A percentile compares a stretch with the other conserved stretches of the same genome.
Conservation (phyloP, 2,888 invertebrate genomes). For the Phasia obesa region DNA sequence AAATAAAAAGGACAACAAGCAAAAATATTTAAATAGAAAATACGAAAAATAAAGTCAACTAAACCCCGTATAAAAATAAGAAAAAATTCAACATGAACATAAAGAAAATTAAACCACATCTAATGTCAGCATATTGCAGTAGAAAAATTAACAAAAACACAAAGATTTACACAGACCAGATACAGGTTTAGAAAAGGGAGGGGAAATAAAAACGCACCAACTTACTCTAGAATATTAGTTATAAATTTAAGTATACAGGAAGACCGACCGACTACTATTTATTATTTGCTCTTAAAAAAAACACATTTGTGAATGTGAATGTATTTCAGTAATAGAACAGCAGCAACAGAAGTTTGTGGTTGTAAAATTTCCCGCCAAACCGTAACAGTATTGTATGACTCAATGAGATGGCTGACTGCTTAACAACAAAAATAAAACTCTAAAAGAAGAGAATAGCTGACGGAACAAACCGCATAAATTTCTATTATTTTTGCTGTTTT, state of each 20-base stretch:
- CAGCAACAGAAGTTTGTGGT: slow-evolving; percentile 41
- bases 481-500: slow-evolving; percentile 15
- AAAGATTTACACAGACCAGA: not conserved
- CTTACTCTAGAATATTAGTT: slow-evolving; percentile 25
- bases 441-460: not conserved
- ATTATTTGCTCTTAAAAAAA: slow-evolving; percentile 14
- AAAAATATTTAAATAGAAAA: slow-evolving; percentile 36
- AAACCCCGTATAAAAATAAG: not conserved
- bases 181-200: not conserved
- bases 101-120: slow-evolving; percentile 60
- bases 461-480: slow-evolving; percentile 18
- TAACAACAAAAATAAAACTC: slow-evolving; percentile 10
- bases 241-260: not conserved
- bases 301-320: not conserved
- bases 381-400: slow-evolving; percentile 47
- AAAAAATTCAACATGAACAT: slow-evolving; percentile 46
- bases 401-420: slow-evolving; percentile 29
- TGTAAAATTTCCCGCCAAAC: slow-evolving; percentile 48
- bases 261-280: not conserved
- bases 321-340: slow-evolving; percentile 37
- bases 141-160: slow-evolving; percentile 35
- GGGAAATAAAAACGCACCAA: not conserved
- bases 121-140: slow-evolving; percentile 65
- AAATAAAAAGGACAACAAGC: slow-evolving; percentile 36
- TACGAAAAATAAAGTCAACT: slow-evolving; percentile 8